Percentiles rank a stretch among this genome's conserved stretches.
phyloP scores from a whole-genome alignment of 2,888 invertebrate genomes.

The Leptogaster cylindrica region DNA sequence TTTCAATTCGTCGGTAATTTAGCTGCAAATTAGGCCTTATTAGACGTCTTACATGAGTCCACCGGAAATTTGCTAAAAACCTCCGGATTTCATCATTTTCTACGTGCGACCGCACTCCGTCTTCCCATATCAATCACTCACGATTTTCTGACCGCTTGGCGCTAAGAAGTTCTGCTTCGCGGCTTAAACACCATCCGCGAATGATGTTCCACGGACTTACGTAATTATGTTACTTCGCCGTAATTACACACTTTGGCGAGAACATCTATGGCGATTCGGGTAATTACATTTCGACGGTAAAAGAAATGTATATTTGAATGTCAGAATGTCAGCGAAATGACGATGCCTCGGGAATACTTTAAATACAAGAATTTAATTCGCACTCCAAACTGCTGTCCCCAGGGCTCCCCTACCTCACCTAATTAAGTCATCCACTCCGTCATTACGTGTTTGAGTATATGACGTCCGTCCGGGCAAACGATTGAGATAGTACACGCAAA shows the following conservation, averaged over 20 bases:
- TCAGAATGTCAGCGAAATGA: too few relatives aligned
- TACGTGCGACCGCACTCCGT: neutral
- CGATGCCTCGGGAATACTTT: too few relatives aligned
- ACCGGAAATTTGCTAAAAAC: conserved; percentile 8
- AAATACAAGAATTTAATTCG: too few relatives aligned
- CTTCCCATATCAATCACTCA: conserved; percentile 16
- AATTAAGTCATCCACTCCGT: neutral
- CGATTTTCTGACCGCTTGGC: neutral
- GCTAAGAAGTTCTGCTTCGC: neutral
- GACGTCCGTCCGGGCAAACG: neutral
- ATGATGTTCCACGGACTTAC: neutral
- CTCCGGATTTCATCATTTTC: neutral
- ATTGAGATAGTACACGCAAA: conserved; percentile 10
- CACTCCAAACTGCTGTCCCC: too few relatives aligned
- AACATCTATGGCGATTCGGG: conserved; percentile 2
- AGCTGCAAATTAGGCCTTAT: conserved; percentile 8
- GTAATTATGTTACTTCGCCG: neutral
- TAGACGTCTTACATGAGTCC: conserved; percentile 1
- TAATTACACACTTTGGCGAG: too few relatives aligned
- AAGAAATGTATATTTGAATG: too few relatives aligned
- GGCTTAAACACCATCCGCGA: neutral
- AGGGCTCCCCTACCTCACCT: too few relatives aligned
- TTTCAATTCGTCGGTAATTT: conserved; percentile 9
- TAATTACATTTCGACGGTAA: neutral
- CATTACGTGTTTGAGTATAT: neutral